Base-by-base conservation (phyloP, 92 coral and sea anemone genomes). In the Pocillopora grandis region DNA sequence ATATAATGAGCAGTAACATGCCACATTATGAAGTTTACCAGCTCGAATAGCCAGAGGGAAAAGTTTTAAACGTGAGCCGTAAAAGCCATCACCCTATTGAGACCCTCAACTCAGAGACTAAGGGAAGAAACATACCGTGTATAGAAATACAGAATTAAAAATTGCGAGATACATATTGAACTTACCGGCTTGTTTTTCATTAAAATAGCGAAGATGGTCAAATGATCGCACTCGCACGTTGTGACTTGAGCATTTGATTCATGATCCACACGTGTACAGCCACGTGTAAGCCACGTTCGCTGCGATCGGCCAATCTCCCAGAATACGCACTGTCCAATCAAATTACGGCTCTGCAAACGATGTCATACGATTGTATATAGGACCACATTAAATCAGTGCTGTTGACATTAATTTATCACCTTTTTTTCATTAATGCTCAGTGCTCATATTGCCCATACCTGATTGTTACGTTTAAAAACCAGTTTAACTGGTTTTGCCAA, bases 161-260 rank as follows among this genome's bases (percentile, higher is more conserved):
- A 27, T 27, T 27, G 31, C 1, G 31, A 27, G 31, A 27, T 27
- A 27, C 31, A 27, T 27, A 27, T 0, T 27, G 31, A 27, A 15
- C 62, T 82, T 72, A 82, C 86, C 71, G 79, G 86, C 14, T 73
- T 82, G 59, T 82, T 82, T 69, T 42, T 82, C 73, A 82, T 1
- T 42, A 95, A 85, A 18, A 93, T 90, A 12, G 98, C 95, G 63
- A 95, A 95, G 85, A 95, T 79, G 61, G 98, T 95, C 90, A 95
- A 82, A 66, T 95, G 98, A 63, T 95, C 87, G 75, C 97, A 95
- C 71, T 88, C 91, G 84, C 98, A 95, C 68, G 97, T 95, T 20
- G 98, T 93, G 48, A 93, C 90, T 55, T 79, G 37, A 17, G 76
- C 68, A 61, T 87, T 91, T 12, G 97, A 93, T 73, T 93, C 92